Evolutionary conservation across 2,113 vertebrate species (phyloP), one percentile per base, ranked within the genome.

Genomic region (Corydoras maculifer): DNA sequence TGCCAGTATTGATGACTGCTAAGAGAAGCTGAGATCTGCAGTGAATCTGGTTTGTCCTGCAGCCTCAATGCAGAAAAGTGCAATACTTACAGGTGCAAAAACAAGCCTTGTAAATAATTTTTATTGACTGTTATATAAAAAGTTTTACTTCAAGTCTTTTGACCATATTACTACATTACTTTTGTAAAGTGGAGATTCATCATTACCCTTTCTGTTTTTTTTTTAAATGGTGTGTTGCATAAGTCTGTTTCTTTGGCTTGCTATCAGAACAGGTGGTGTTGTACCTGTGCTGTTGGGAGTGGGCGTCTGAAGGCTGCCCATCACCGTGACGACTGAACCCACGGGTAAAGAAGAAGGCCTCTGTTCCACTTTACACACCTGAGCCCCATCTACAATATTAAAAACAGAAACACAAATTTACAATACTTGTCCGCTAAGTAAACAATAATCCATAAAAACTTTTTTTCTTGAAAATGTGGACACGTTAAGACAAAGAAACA

Each of bases 281-380:
- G 79, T 76, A 98, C 97, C 97, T 96, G 96, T 98, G 90, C 96
- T 99, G 82, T 96, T 97, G 83, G 97, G 96, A 80, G 97, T 98
- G 71, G 95, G 94, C 75, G 95, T 99, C 86, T 98, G 96, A 84
- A 92, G 89, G 85, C 91, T 96, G 77, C 94, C 94, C 77, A 98
- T 92, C 2, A 94, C 88, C n/a, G 94, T 91, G 85, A 94, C 90
- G 13, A 93, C 90, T 49, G 97, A 91, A 82, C 96, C 96, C 80
- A 98, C 93, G 2, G 93, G 88, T 82, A 99, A 82, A 35, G 97
- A 94, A 8, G 97, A 98, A n/a, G 97, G 97, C 77, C 97, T 91
- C 81, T 92, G 94, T 88, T 99, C 97, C 75, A 91, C 91, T 88
- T 95, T 98, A 90, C 94, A 95, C 85, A 93, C 74, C 88, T 94